These are phyloP conservation scores for Uloborus plumipes DNA, from an alignment of 2,888 invertebrate species.

Conservation along the genomic window DNA sequence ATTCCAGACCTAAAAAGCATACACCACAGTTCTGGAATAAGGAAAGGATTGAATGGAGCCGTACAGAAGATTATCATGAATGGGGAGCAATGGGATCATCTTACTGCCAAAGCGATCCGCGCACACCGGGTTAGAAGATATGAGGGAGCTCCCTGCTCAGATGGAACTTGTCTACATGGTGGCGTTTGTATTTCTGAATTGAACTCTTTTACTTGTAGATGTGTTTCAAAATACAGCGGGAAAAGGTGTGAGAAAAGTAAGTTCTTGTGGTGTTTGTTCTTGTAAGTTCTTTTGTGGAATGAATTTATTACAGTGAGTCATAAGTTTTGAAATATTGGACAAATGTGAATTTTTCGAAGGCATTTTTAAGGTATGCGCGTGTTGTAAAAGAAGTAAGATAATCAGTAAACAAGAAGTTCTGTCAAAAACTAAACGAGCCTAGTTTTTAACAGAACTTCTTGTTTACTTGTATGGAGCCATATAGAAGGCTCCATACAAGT, in stretches of 20 bases:
- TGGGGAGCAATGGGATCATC: slow-evolving; percentile 77
- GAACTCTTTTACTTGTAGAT: slow-evolving; percentile 84
- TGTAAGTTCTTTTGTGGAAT: too few species aligned
- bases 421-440: too few species aligned
- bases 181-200: slow-evolving; percentile 85
- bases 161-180: slow-evolving; percentile 77
- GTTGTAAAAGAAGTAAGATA: too few species aligned
- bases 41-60: slow-evolving; percentile 81
- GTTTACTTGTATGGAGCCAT: too few species aligned
- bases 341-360: too few species aligned
- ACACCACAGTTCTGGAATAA: slow-evolving; percentile 71
- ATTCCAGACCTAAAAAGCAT: slow-evolving; percentile 72
- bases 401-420: too few species aligned
- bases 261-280: not conserved
- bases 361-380: too few species aligned
- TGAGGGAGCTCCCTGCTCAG: slow-evolving; percentile 74
- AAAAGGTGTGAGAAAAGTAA: slow-evolving; percentile 79
- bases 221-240: slow-evolving; percentile 81
- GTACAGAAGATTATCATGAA: slow-evolving; percentile 86
- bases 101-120: slow-evolving; percentile 70
- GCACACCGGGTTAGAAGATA: slow-evolving; percentile 72
- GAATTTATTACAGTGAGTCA: too few species aligned
- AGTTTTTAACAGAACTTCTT: too few species aligned
- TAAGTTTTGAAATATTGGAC: too few species aligned
- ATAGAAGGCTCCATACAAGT: too few species aligned